Evolutionary conservation across 1,140 invertebrate species (phyloP), one percentile per base, ranked within the genome.

Genomic region (Aphelinus atriplicis): DNA sequence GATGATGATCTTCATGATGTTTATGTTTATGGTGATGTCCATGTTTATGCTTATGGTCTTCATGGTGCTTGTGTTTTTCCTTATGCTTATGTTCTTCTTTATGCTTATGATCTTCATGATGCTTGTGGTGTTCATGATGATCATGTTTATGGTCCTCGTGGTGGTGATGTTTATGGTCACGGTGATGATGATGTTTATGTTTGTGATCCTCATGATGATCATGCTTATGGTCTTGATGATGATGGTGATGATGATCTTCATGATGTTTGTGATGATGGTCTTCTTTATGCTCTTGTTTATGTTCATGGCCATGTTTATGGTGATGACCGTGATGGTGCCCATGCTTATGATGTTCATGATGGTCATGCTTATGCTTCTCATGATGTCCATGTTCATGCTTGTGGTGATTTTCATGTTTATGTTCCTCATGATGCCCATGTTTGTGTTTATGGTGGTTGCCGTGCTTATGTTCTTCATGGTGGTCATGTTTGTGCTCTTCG

Each of bases 101-200:
- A 57, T 68, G 65, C n/a, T 68, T 68, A 26, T 68, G 65, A 7
- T 68, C n/a, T 68, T 68, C 65, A 6, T 68, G 51, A 10, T 68
- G 65, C 26, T 68, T 68, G 47, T 68, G 65, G 26, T 68, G 26
- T 26, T 26, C 26, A 26, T 26, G 51, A 10, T 68, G 26, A 7
- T 68, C 57, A 53, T 68, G 65, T 9, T 68, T 51, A n/a, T 68
- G 65, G 47, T 47, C 51, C 57, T 68, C 55, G 1, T 68, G 4
- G n/a, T 68, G 65, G 26, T 68, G 56, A 46, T 68, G 65, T 26
- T 26, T 26, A 10, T 57, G 43, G 45, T 68, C 53, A 43, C 57
- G 65, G 46, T 68, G 65, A 9, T 57, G 45, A 10, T 68, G 65
- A 10, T 68, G 65, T 46, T 68, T 42, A 46, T 68, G 65, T n/a